A percentile compares a stretch with the other conserved stretches of the same genome.
These are phyloP conservation scores for Nematopogon swammerdamellus DNA, from an alignment of 2,888 invertebrate species.

Conservation along the genomic window DNA sequence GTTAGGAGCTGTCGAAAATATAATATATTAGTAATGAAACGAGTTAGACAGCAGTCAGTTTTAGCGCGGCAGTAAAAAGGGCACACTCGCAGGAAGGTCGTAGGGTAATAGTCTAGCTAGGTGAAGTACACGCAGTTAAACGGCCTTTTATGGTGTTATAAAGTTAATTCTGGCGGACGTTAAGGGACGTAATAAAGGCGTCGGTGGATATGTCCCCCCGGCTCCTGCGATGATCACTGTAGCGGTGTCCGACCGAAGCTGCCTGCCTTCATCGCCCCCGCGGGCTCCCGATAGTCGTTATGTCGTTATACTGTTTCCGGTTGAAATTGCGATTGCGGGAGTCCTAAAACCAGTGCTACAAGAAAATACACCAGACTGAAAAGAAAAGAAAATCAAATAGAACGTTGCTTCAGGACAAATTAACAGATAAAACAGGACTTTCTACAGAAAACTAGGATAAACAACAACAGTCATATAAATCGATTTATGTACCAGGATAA, in stretches of 20 bases:
- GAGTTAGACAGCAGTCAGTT: neutral
- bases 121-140: neutral
- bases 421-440: too few relatives aligned
- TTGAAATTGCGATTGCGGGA: neutral
- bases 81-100: neutral
- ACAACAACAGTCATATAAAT: too few relatives aligned
- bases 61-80: neutral
- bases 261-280: neutral
- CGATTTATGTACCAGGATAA: too few relatives aligned
- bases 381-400: too few relatives aligned
- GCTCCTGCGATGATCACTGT: neutral
- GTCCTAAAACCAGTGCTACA: too few relatives aligned
- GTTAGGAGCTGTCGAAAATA: too few relatives aligned
- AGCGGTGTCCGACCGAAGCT: neutral
- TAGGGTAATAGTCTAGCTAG: too few relatives aligned
- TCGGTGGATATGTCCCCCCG: neutral
- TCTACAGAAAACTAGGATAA: too few relatives aligned
- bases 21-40: neutral
- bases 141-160: neutral
- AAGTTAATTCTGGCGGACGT: neutral
- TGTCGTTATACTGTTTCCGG: neutral
- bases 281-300: neutral
- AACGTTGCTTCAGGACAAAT: too few relatives aligned
- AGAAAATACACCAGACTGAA: too few relatives aligned
- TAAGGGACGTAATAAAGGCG: neutral